Conservation (phyloP, 2,797 vertebrate genomes). For the Spatula versicolor region DNA sequence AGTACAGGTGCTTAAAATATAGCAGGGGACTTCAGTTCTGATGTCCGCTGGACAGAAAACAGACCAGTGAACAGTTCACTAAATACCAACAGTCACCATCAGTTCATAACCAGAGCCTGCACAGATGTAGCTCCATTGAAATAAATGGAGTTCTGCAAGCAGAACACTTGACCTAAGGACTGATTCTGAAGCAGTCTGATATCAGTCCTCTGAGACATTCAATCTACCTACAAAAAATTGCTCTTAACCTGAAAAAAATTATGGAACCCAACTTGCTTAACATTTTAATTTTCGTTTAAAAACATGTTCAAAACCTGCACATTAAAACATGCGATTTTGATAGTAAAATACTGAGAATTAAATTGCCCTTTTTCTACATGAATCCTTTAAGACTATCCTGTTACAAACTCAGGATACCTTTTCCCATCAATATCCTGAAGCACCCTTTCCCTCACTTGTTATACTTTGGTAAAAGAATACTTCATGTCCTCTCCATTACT, state of each 20-base stretch:
- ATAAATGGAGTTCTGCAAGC: neutral
- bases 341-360: neutral
- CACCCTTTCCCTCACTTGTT: neutral
- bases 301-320: neutral
- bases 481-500: constrained; percentile 67
- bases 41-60: neutral
- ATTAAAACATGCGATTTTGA: neutral
- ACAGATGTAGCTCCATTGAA: neutral
- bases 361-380: neutral
- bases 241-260: neutral
- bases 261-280: neutral
- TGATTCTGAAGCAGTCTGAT: neutral
- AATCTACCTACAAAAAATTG: neutral
- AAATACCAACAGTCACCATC: neutral
- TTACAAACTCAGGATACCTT: constrained; percentile 16
- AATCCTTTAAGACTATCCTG: neutral
- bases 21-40: neutral
- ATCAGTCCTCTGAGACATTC: neutral
- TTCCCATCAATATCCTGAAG: neutral
- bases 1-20: neutral
- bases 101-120: neutral
- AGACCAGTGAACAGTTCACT: neutral
- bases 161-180: neutral
- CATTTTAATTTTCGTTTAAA: neutral
- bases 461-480: constrained; percentile 30